phyloP scores from a whole-genome alignment of 2,797 vertebrate genomes.

The Siniperca obscura region DNA sequence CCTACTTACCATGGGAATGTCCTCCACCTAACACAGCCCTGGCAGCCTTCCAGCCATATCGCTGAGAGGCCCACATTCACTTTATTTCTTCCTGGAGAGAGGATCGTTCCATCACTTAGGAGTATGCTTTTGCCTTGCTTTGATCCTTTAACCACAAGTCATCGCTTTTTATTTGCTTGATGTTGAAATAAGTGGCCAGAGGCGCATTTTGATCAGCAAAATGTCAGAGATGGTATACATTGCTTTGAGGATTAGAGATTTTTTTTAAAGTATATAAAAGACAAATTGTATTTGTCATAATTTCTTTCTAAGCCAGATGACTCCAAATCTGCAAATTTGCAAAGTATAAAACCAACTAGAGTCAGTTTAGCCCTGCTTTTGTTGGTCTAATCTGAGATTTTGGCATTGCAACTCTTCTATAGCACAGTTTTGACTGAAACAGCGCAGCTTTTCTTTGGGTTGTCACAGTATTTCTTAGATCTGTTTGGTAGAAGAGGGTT shows the following conservation, averaged over 20 bases:
- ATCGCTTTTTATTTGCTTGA: slow-evolving; percentile 57
- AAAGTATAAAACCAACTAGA: slow-evolving; percentile 21
- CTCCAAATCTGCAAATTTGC: slow-evolving; percentile 27
- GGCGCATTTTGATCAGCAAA: slow-evolving; percentile 42
- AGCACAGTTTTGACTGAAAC: slow-evolving; percentile 39
- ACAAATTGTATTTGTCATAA: slow-evolving; percentile 19
- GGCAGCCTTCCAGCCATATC: slow-evolving; percentile 30
- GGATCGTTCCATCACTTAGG: slow-evolving; percentile 33
- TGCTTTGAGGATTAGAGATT: slow-evolving; percentile 20
- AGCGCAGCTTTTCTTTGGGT: slow-evolving; percentile 22
- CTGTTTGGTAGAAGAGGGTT: slow-evolving; percentile 35
- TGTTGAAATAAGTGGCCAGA: slow-evolving; percentile 43
- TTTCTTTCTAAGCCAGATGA: slow-evolving; percentile 13
- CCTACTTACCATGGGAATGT: slow-evolving; percentile 60
- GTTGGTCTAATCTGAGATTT: slow-evolving; percentile 35
- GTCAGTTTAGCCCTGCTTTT: slow-evolving; percentile 19
- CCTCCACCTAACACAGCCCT: slow-evolving; percentile 37
- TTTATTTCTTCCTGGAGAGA: slow-evolving; percentile 48
- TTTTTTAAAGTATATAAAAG: slow-evolving; percentile 4
- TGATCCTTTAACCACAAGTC: slow-evolving; percentile 55
- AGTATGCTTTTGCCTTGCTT: slow-evolving; percentile 54
- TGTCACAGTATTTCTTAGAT: slow-evolving; percentile 58
- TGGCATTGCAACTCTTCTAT: not conserved
- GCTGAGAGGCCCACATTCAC: slow-evolving; percentile 36
- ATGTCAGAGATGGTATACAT: slow-evolving; percentile 29